These are phyloP conservation scores for Olivierus martensii DNA, from an alignment of 1,140 invertebrate genomes.

Conservation along the genomic window DNA sequence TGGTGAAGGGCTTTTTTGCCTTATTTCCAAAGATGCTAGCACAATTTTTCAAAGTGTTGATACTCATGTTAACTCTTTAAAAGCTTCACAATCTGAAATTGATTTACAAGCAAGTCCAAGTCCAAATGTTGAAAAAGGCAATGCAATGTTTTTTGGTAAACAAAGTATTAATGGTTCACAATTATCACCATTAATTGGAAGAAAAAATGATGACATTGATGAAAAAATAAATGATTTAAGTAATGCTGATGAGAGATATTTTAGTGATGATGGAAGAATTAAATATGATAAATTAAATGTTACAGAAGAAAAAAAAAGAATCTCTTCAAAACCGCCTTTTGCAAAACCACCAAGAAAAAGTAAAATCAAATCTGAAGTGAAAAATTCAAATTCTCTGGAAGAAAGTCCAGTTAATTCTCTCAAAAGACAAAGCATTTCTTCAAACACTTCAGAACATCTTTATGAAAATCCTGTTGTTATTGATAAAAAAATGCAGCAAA, in stretches of 20 bases:
- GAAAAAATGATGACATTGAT: too few relatives aligned
- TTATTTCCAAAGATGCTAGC: conserved; percentile 36
- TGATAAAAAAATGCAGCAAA: neutral
- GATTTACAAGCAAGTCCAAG: conserved; percentile 1
- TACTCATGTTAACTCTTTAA: conserved; percentile 16
- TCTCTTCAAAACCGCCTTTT: conserved; percentile 1
- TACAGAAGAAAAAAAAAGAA: neutral
- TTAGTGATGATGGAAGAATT: too few relatives aligned
- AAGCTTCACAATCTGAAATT: conserved; percentile 9
- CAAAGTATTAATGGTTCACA: too few relatives aligned
- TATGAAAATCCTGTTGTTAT: neutral
- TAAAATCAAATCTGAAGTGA: neutral
- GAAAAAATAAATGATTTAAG: too few relatives aligned
- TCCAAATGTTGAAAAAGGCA: conserved; percentile 1
- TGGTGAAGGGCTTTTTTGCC: conserved; percentile 65
- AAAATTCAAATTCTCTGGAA: too few relatives aligned
- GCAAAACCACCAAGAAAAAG: conserved; percentile 11
- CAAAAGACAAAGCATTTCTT: too few relatives aligned
- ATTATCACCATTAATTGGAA: too few relatives aligned
- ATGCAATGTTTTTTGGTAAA: neutral
- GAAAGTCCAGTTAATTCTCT: too few relatives aligned
- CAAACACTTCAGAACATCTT: too few relatives aligned
- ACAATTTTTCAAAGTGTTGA: conserved; percentile 20
- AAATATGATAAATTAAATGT: too few relatives aligned
- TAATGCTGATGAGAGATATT: too few relatives aligned